Evolutionary conservation across 1,140 invertebrate genomes (phyloP).

Genomic region (Ganaspis sp.): DNA sequence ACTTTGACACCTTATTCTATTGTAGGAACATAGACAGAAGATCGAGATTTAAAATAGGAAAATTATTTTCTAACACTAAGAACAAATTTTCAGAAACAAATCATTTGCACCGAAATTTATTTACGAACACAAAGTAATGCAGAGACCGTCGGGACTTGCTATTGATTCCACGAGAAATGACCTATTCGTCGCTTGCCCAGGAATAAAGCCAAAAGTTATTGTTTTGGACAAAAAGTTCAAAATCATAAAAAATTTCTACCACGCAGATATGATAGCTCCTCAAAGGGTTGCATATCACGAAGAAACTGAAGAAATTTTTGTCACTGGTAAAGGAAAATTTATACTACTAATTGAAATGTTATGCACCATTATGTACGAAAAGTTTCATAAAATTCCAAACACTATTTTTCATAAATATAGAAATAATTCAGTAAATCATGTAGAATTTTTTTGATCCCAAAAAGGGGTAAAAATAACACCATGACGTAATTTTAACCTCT

Average conservation of each 20-base stretch:
- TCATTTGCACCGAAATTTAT: constrained; percentile 46
- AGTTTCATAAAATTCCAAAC: too few species aligned
- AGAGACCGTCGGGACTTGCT: constrained; percentile 78
- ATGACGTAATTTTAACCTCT: too few species aligned
- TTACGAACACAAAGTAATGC: constrained; percentile 47
- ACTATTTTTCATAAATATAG: too few species aligned
- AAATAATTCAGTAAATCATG: too few species aligned
- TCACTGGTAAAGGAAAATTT: constrained; percentile 77
- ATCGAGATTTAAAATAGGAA: too few species aligned
- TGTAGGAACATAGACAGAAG: too few species aligned
- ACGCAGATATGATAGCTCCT: constrained; percentile 80
- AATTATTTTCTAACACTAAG: not conserved
- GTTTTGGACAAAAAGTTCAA: constrained; percentile 79
- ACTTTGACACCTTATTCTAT: too few species aligned
- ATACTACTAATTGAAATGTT: too few species aligned
- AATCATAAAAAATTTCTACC: constrained; percentile 74
- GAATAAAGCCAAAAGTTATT: constrained; percentile 75
- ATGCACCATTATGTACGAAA: too few species aligned
- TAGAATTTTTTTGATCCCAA: too few species aligned
- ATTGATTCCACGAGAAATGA: constrained; percentile 78
- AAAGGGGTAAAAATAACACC: too few species aligned
- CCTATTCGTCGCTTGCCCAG: constrained; percentile 78
- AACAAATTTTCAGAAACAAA: constrained; percentile 44
- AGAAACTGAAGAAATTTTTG: constrained; percentile 79
- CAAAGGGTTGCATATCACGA: constrained; percentile 82